Conservation (phyloP, 2,113 vertebrate genomes). For the Ahaetulla prasina region DNA sequence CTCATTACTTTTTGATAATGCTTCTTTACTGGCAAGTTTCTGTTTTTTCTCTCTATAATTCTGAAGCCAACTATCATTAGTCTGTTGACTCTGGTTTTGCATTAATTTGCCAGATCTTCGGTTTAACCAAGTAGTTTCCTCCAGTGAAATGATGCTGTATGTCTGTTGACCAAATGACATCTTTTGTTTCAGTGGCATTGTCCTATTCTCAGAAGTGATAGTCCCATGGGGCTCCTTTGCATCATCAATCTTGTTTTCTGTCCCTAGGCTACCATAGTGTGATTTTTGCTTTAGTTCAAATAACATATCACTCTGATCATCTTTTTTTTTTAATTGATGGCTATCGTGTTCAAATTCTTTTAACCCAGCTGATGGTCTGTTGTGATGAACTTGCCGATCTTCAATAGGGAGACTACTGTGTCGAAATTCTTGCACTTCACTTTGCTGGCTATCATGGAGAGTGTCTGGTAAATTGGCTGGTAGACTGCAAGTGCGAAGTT, state of each 20-base stretch:
- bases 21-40: neutral
- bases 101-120: slow-evolving; percentile 4
- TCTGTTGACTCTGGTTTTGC: slow-evolving; percentile 16
- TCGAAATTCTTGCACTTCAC: neutral
- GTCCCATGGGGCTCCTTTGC: neutral
- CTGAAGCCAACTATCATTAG: slow-evolving; percentile 12
- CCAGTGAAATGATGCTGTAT: slow-evolving; percentile 8
- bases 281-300: neutral
- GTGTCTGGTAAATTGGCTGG: neutral
- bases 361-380: neutral
- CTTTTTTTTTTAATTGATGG: neutral
- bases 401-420: neutral
- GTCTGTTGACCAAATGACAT: slow-evolving; percentile 9
- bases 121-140: neutral
- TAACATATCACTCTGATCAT: neutral
- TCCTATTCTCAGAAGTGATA: neutral
- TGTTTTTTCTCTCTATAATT: neutral
- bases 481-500: neutral
- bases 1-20: neutral
- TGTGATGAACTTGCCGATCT: neutral
- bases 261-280: neutral
- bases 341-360: neutral
- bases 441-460: neutral
- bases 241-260: neutral
- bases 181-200: neutral